These are phyloP conservation scores for Notiomystis cincta DNA, from an alignment of 2,113 vertebrate species.

Conservation along the genomic window DNA sequence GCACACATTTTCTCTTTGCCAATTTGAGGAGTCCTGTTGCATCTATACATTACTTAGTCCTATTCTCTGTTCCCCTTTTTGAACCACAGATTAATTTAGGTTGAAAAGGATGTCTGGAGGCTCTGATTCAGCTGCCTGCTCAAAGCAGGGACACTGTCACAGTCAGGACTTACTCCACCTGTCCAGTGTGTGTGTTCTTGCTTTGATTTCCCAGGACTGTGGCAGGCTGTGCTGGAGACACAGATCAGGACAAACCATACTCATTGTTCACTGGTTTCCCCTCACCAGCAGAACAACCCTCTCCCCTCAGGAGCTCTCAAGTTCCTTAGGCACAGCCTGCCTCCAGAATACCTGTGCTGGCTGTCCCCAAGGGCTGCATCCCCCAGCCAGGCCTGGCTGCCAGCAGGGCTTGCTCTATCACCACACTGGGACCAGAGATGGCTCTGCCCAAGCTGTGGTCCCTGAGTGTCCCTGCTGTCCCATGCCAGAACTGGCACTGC, in stretches of 20 bases:
- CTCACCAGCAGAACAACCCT: no score
- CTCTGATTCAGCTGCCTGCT: neutral
- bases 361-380: neutral
- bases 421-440: fast-evolving
- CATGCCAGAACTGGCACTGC: fast-evolving
- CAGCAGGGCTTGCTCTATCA: neutral
- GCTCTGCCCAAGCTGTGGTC: neutral
- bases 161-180: neutral
- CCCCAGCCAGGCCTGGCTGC: neutral
- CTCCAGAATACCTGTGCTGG: fast-evolving
- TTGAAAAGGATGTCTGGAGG: neutral
- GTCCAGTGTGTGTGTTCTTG: neutral
- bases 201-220: neutral
- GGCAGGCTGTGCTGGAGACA: neutral
- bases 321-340: neutral
- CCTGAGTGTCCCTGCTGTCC: fast-evolving
- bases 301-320: no score
- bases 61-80: neutral
- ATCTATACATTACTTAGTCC: neutral
- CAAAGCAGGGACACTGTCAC: neutral
- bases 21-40: neutral
- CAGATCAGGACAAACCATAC: neutral
- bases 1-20: neutral
- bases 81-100: neutral
- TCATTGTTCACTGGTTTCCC: neutral